phyloP scores from a whole-genome alignment of 2,113 vertebrate genomes.

The Thalassarche chlororhynchos region DNA sequence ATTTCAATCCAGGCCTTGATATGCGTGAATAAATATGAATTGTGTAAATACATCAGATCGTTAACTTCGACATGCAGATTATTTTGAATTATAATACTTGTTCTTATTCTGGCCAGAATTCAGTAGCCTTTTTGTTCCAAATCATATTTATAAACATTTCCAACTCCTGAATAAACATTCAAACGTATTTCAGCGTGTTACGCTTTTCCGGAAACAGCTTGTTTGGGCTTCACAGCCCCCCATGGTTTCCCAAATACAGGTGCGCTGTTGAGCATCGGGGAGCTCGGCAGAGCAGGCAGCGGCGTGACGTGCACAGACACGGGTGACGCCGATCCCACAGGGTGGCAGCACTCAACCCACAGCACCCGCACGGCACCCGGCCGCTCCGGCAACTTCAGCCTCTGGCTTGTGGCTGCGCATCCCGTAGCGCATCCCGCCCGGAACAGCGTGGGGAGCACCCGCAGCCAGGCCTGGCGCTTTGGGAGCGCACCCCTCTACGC shows the following conservation, averaged over 20 bases:
- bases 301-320: accelerated
- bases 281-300: neutral
- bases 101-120: conserved; percentile 19
- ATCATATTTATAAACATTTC: neutral
- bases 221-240: neutral
- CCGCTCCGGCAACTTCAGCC: neutral
- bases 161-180: neutral
- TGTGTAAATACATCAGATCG: neutral
- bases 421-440: neutral
- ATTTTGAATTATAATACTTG: neutral
- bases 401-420: neutral
- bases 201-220: neutral
- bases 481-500: neutral
- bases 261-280: neutral
- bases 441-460: neutral
- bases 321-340: neutral
- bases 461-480: too few species aligned
- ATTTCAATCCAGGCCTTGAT: neutral
- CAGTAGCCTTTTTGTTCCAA: neutral
- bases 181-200: neutral
- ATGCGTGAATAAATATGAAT: neutral
- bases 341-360: conserved; percentile 27
- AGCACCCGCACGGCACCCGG: accelerated
- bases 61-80: neutral
- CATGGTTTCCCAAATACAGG: accelerated